Base-by-base conservation (phyloP, 2,888 invertebrate species). In the Euphydryas editha region DNA sequence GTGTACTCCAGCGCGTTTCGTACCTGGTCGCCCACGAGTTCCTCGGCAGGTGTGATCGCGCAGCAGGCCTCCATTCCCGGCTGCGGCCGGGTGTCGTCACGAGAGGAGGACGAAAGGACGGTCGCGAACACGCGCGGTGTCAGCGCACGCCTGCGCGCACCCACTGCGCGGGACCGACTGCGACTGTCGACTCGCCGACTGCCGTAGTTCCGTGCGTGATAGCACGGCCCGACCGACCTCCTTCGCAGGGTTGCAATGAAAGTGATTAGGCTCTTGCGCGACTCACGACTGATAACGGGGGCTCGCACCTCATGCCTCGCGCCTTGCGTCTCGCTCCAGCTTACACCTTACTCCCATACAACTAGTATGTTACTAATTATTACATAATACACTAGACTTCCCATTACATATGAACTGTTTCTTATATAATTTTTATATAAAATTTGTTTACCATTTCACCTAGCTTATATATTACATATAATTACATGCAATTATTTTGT, bases 21-120 rank as follows among this genome's bases (percentile, higher is more conserved):
- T 89, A 92, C 92, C 92, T 92, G 92, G 90, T 92, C 92, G 83
- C 92, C 92, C 88, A 83, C 85, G 76, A 88, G 86, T 86, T 91
- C 90, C 90, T 91, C 91, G 85, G 86, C 87, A 84, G 86, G 83
- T 84, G 81, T 85, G 85, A 86, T 83, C 81, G 87, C 84, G 82
- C 87, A 86, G 84, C 90, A 91, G 88, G 90, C 81, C 90, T 92
- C 92, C 92, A 92, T 92, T 77, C 90, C 90, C 90, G 90, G 87
- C 86, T 75, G 77, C 75, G 78, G 85, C 85, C 83, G 86, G 87
- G 81, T 71, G 81, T 77, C 74, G 78, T 65, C 57, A 57, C 74
- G 73, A 73, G 75, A 75, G 75, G 71, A 77, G 72, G 73, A 68
- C 67, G 62, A 51, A 49, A 58, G 66, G 21, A 47, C 62, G 62